These are phyloP conservation scores for Pipistrellus pipistrellus DNA, from an alignment of 2,797 vertebrate species.

Conservation along the genomic window DNA sequence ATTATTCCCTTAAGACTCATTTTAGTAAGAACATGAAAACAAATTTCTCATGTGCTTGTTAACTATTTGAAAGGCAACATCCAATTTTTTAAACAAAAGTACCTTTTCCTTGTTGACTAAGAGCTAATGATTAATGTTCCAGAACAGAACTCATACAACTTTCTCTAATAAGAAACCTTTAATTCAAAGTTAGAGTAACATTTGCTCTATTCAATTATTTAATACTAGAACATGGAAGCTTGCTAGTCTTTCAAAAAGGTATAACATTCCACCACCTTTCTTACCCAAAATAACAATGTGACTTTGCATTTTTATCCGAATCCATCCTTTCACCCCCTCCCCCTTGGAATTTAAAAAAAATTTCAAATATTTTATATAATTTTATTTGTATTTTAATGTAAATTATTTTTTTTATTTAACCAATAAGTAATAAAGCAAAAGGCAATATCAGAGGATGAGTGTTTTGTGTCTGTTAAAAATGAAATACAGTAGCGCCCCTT, in stretches of 20 bases:
- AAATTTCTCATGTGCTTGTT: neutral
- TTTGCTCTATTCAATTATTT: neutral
- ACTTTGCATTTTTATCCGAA: constrained; percentile 5
- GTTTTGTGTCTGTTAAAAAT: neutral
- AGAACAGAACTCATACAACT: neutral
- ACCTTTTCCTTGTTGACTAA: neutral
- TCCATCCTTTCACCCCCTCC: accelerated
- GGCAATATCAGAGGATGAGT: neutral
- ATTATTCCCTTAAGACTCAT: neutral
- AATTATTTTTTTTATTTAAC: neutral
- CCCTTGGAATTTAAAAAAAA: neutral
- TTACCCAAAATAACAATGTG: neutral
- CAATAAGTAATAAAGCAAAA: neutral
- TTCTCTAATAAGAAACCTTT: neutral
- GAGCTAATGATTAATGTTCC: constrained; percentile 14
- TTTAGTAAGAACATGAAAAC: neutral
- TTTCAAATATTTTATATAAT: neutral
- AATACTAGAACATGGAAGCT: neutral
- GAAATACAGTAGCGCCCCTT: neutral
- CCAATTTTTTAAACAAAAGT: neutral
- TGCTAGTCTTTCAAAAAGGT: neutral
- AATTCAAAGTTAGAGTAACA: neutral
- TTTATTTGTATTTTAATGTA: constrained; percentile 13
- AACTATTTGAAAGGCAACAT: neutral
- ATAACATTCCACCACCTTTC: neutral